Evolutionary conservation across 2,113 vertebrate species (phyloP).

Genomic region (Daubentonia madagascariensis): DNA sequence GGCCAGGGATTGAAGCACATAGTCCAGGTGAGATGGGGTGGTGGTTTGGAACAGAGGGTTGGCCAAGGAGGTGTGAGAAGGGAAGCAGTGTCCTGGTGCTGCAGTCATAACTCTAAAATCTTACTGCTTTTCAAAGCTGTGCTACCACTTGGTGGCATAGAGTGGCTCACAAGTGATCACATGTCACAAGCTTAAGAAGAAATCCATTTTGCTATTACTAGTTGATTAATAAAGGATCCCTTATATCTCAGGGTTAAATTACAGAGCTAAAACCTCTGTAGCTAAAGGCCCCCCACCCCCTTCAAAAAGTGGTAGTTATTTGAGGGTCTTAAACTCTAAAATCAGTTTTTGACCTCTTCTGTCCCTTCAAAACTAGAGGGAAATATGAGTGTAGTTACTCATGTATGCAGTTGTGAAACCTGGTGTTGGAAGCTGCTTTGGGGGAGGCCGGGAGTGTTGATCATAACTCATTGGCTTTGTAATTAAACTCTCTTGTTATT

Average conservation of each 20-base stretch:
- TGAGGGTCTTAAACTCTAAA: fast-evolving
- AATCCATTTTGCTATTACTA: fast-evolving
- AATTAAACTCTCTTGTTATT: conserved; percentile 13
- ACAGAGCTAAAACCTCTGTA: not conserved
- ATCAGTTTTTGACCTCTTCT: not conserved
- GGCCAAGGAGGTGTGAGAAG: not conserved
- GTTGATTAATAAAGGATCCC: not conserved
- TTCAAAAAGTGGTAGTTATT: too few relatives aligned
- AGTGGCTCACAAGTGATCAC: too few relatives aligned
- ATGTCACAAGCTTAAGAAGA: not conserved
- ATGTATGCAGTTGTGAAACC: not conserved
- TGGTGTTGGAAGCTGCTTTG: not conserved
- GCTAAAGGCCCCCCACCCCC: too few relatives aligned
- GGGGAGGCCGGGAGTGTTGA: not conserved
- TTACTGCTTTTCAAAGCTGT: not conserved
- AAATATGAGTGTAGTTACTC: fast-evolving
- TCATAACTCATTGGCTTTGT: not conserved
- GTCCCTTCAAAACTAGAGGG: not conserved
- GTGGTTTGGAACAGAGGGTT: too few relatives aligned
- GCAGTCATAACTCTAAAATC: not conserved
- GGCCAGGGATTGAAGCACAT: fast-evolving
- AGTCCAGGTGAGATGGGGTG: fast-evolving
- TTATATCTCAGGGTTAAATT: too few relatives aligned
- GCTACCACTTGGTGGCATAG: fast-evolving
- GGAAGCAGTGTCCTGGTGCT: not conserved